A percentile compares a stretch with the other conserved stretches of the same genome.
phyloP scores from a whole-genome alignment of 2,113 vertebrate species.

The Ctenodactylus gundi region DNA sequence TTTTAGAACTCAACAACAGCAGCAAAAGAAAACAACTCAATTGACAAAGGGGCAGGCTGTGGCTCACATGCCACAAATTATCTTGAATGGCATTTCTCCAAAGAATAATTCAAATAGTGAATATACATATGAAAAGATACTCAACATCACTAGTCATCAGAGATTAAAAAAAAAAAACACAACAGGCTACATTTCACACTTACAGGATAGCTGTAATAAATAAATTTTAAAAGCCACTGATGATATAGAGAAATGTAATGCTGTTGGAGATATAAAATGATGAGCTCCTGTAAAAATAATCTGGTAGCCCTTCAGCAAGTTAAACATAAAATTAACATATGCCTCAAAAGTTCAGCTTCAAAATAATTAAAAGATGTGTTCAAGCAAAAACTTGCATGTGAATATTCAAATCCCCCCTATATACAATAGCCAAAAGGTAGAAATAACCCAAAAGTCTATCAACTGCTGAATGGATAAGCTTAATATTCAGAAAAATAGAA shows the following conservation, averaged over 20 bases:
- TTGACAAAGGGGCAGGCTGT: not conserved
- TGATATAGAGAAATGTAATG: not conserved
- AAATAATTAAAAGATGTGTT: constrained; percentile 39
- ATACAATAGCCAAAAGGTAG: not conserved
- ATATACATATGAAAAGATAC: not conserved
- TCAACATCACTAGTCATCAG: not conserved
- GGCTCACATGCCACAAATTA: not conserved
- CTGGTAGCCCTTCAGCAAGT: not conserved
- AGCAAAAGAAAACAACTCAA: not conserved
- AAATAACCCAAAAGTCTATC: not conserved
- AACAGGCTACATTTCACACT: not conserved
- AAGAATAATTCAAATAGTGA: not conserved
- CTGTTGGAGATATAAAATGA: not conserved
- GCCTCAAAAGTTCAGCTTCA: not conserved
- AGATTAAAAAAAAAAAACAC: not conserved
- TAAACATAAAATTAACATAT: not conserved
- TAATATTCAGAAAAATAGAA: not conserved
- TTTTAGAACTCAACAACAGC: not conserved
- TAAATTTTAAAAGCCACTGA: not conserved
- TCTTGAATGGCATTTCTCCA: not conserved
- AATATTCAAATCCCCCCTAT: not conserved
- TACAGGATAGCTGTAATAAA: not conserved
- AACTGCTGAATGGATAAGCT: not conserved
- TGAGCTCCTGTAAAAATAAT: not conserved
- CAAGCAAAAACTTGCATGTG: not conserved